A percentile compares a stretch with the other conserved stretches of the same genome.
phyloP scores from a whole-genome alignment of 2,797 vertebrate species.

The Channallabes apus region DNA sequence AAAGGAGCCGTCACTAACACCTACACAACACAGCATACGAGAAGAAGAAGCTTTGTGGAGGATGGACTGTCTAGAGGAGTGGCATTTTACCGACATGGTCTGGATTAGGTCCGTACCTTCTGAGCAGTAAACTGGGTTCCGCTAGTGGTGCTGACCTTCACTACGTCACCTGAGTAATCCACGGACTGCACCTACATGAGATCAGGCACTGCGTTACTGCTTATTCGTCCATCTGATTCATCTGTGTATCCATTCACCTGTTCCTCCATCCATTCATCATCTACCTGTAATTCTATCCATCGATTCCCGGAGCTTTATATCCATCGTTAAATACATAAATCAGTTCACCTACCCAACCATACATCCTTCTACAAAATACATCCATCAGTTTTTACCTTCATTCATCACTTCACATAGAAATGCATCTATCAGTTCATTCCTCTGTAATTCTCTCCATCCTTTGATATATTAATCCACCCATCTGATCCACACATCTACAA shows the following conservation, averaged over 20 bases:
- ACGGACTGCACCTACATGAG: conserved; percentile 80
- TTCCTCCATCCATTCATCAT: not conserved
- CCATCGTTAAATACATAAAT: too few species aligned
- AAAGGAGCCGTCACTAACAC: conserved; percentile 90
- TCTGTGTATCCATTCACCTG: not conserved
- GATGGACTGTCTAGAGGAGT: not conserved
- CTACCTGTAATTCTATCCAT: not conserved
- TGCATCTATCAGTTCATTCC: too few species aligned
- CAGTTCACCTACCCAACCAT: not conserved
- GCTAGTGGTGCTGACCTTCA: conserved; percentile 80
- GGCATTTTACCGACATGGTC: not conserved
- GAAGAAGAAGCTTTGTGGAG: not conserved
- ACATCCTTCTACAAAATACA: not conserved
- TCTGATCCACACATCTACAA: too few species aligned
- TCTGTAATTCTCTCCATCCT: too few species aligned
- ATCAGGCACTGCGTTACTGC: not conserved
- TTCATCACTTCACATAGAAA: too few species aligned
- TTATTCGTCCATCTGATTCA: not conserved
- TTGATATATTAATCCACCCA: not conserved
- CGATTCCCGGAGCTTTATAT: not conserved
- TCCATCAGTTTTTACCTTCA: not conserved
- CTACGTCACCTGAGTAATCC: conserved; percentile 87
- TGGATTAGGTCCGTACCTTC: conserved; percentile 76
- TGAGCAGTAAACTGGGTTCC: conserved; percentile 84
- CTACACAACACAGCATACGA: conserved; percentile 65